phyloP scores from a whole-genome alignment of 2,113 vertebrate species.

The Peromyscus californicus region DNA sequence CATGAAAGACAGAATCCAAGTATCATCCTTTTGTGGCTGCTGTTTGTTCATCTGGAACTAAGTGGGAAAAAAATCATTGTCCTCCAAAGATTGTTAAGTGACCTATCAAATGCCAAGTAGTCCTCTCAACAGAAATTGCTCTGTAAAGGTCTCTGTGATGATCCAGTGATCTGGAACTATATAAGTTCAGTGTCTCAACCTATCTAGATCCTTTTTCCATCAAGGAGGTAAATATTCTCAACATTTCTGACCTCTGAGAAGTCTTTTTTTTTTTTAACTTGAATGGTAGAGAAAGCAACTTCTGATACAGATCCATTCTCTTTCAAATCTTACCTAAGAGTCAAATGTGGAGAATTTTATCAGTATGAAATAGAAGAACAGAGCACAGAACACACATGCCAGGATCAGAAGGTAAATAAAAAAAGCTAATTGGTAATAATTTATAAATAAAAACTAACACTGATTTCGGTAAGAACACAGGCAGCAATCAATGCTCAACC shows the following conservation, averaged over 20 bases:
- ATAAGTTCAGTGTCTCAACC: conserved; percentile 33
- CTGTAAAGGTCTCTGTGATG: conserved; percentile 48
- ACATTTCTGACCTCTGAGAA: conserved; percentile 57
- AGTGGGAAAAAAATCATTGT: conserved; percentile 25
- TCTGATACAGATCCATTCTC: conserved; percentile 27
- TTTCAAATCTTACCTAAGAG: conserved; percentile 56
- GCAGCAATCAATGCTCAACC: conserved; percentile 44
- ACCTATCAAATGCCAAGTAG: conserved; percentile 73
- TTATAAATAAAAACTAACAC: conserved; percentile 52
- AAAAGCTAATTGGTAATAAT: conserved; percentile 35
- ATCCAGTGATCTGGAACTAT: conserved; percentile 71
- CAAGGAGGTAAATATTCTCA: conserved; percentile 63
- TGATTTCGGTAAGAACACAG: conserved; percentile 53
- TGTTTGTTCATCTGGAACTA: conserved; percentile 75
- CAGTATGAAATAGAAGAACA: conserved; percentile 25
- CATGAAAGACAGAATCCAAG: conserved; percentile 67
- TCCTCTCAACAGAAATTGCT: conserved; percentile 73
- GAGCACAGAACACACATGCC: background rate
- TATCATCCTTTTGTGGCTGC: conserved; percentile 57
- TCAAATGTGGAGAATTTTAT: conserved; percentile 59
- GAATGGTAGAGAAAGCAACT: conserved; percentile 31
- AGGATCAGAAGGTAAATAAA: conserved; percentile 11
- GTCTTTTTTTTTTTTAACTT: conserved; percentile 11
- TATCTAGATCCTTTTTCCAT: conserved; percentile 29
- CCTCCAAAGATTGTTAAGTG: conserved; percentile 70